Percentiles rank a stretch among this genome's conserved stretches.
Conservation (phyloP, 1,140 invertebrate species). For the Heliconius melpomene region DNA sequence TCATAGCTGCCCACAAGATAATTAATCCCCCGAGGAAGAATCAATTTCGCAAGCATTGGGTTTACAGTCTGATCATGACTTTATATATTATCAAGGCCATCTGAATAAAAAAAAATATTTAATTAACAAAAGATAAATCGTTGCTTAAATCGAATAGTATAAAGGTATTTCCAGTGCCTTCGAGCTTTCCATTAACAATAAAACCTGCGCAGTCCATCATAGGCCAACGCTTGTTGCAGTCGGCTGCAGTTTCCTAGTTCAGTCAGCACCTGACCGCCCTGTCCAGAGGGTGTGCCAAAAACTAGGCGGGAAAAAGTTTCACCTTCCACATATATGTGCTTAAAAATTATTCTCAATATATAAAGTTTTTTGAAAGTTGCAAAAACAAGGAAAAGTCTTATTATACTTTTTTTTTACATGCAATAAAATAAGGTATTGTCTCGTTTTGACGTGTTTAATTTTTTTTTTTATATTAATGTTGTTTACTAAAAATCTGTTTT, state of each 20-base stretch:
- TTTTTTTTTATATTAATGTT: not conserved
- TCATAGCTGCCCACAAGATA: no score
- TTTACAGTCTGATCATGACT: no score
- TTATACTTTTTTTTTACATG: not conserved
- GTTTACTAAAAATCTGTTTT: not conserved
- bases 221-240: not conserved
- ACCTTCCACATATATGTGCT: not conserved
- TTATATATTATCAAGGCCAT: no score
- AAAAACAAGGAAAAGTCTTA: not conserved
- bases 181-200: not conserved
- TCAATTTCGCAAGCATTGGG: no score
- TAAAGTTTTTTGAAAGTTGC: not conserved
- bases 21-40: no score
- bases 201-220: constrained; percentile 8
- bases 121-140: not conserved
- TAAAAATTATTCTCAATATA: not conserved
- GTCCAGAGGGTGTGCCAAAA: not conserved
- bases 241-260: not conserved
- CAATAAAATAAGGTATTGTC: not conserved
- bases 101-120: not conserved
- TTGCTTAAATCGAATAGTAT: not conserved
- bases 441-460: not conserved
- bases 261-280: not conserved
- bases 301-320: not conserved
- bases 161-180: not conserved